These are phyloP conservation scores for Mesoclemmys tuberculata DNA, from an alignment of 2,113 vertebrate genomes.

Conservation along the genomic window DNA sequence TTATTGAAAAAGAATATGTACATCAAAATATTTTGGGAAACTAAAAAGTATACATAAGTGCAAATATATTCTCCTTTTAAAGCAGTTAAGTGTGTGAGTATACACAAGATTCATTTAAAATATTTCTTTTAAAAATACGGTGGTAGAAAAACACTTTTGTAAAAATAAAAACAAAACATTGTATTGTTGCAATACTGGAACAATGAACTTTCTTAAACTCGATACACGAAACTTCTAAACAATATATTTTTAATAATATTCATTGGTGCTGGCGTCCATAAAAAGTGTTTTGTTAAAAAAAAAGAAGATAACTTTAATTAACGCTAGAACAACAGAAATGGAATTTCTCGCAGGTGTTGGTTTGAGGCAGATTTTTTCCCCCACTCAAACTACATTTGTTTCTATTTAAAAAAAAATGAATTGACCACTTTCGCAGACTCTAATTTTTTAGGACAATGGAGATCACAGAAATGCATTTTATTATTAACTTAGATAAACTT, in stretches of 20 bases:
- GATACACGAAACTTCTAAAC: constrained; percentile 65
- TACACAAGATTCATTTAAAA: constrained; percentile 81
- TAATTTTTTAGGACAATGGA: constrained; percentile 24
- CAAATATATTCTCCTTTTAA: constrained; percentile 91
- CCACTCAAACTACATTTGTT: constrained; percentile 33
- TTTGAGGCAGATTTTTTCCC: constrained; percentile 50
- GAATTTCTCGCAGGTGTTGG: constrained; percentile 34
- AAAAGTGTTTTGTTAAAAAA: neutral
- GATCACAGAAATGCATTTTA: constrained; percentile 10
- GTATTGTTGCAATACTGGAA: constrained; percentile 72
- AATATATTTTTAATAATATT: constrained; percentile 63
- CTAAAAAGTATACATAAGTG: constrained; percentile 94
- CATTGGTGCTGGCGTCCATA: constrained; percentile 64
- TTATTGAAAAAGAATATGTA: constrained; percentile 89
- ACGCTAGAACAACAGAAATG: constrained; percentile 3
- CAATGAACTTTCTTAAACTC: constrained; percentile 58
- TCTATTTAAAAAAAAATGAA: neutral
- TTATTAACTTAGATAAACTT: neutral
- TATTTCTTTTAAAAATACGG: constrained; percentile 74
- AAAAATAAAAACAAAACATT: constrained; percentile 65
- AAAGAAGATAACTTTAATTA: constrained; percentile 1
- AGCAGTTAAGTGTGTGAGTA: constrained; percentile 87
- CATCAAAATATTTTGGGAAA: constrained; percentile 86
- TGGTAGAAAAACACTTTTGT: constrained; percentile 81
- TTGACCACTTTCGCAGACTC: constrained; percentile 46